These are phyloP conservation scores for Scytalopus superciliaris DNA, from an alignment of 2,113 vertebrate genomes.

Conservation along the genomic window DNA sequence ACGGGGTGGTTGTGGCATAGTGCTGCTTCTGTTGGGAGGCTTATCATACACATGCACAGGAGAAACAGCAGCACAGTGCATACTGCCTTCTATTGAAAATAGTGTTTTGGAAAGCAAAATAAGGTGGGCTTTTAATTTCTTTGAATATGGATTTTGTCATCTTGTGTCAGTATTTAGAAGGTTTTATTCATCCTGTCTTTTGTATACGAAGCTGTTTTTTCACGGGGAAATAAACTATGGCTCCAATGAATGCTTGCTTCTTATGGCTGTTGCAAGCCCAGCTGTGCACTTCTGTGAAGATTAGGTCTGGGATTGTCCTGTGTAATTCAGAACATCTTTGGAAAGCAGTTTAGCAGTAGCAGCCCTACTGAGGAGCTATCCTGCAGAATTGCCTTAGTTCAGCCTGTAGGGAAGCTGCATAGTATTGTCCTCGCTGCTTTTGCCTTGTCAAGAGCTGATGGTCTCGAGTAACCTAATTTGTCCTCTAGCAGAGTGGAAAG, in stretches of 20 bases:
- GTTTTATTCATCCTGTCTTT: neutral
- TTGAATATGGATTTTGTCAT: neutral
- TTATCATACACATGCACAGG: fast-evolving
- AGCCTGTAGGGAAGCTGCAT: fast-evolving
- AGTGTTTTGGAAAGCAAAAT: neutral
- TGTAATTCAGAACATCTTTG: neutral
- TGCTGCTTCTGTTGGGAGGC: neutral
- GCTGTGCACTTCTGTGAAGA: neutral
- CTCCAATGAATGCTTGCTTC: neutral
- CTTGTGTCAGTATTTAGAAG: neutral
- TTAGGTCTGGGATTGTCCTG: neutral
- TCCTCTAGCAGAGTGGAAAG: neutral
- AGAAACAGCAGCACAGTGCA: neutral
- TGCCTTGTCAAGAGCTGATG: neutral
- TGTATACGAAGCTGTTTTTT: neutral
- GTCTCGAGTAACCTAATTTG: neutral
- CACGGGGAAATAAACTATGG: neutral
- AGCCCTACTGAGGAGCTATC: neutral
- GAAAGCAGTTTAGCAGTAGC: neutral
- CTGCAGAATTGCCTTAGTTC: neutral
- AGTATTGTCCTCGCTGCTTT: neutral
- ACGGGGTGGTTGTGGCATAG: fast-evolving
- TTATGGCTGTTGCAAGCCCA: neutral
- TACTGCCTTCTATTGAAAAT: neutral
- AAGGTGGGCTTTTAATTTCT: neutral